A percentile compares a stretch with the other conserved stretches of the same genome.
Conservation (phyloP, 2,113 vertebrate species). For the Brachypodius melanocephalos region DNA sequence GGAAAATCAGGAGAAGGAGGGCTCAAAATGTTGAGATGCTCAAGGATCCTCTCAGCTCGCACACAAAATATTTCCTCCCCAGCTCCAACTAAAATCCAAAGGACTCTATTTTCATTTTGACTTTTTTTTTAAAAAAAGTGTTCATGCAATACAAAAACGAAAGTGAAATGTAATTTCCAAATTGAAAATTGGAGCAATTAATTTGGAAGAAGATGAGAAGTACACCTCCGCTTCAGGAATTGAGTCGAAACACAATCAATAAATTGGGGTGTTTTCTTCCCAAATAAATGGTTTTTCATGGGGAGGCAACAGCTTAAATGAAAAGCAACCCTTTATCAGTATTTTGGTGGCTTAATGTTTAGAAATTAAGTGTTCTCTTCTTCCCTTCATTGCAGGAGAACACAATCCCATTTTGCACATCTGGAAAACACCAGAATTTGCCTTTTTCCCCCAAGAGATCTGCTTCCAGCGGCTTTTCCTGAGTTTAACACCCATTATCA, state of each 20-base stretch:
- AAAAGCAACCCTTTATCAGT: rapidly evolving
- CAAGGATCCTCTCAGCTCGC: not conserved
- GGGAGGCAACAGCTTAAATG: not conserved
- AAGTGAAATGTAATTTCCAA: not conserved
- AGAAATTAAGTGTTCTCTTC: not conserved
- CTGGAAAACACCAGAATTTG: not conserved
- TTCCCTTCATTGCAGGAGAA: not conserved
- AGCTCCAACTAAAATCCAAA: not conserved
- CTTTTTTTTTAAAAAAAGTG: no score
- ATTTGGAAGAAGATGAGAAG: not conserved
- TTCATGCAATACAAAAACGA: not conserved
- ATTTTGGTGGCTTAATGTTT: rapidly evolving
- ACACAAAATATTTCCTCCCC: not conserved
- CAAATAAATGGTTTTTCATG: not conserved
- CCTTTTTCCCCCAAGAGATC: not conserved
- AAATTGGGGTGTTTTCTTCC: not conserved
- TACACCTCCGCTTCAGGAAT: not conserved
- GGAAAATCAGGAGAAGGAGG: not conserved
- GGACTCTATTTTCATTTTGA: not conserved
- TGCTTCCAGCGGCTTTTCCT: not conserved
- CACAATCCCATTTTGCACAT: rapidly evolving
- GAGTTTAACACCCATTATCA: not conserved
- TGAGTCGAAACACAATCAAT: not conserved
- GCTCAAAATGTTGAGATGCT: rapidly evolving
- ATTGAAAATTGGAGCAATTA: not conserved